phyloP scores from a whole-genome alignment of 2,797 vertebrate species.

The Pampus argenteus region DNA sequence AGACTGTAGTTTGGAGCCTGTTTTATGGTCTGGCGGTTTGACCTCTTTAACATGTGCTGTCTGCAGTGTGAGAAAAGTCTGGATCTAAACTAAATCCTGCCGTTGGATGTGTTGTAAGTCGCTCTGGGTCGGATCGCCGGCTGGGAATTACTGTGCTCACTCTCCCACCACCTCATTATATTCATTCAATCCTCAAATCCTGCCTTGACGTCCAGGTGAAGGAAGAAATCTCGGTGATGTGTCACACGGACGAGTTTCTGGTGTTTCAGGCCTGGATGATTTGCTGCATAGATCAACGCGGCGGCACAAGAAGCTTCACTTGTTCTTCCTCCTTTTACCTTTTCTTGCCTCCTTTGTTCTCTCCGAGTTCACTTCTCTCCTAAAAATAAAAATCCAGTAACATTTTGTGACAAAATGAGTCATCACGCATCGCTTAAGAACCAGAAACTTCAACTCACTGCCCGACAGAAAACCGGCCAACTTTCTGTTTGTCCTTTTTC shows the following conservation, averaged over 20 bases:
- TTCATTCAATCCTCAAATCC: conserved; percentile 2
- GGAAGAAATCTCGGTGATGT: neutral
- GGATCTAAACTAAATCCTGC: conserved; percentile 11
- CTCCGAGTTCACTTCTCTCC: neutral
- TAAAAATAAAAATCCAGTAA: too few relatives aligned
- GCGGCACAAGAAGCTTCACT: conserved; percentile 5
- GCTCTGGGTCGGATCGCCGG: neutral
- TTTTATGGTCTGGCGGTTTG: neutral
- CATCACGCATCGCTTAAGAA: too few relatives aligned
- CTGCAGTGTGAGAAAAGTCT: neutral
- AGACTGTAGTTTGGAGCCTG: neutral
- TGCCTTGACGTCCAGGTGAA: neutral
- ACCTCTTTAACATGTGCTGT: neutral
- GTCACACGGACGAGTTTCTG: neutral
- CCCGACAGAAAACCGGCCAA: too few relatives aligned
- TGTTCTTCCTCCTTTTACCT: neutral
- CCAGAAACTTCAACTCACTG: too few relatives aligned
- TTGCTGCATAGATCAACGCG: neutral
- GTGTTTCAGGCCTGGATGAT: neutral
- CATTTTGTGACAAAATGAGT: too few relatives aligned
- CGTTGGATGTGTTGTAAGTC: neutral
- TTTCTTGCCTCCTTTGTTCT: neutral
- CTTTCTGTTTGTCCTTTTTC: too few relatives aligned
- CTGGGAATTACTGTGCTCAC: neutral
- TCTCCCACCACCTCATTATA: conserved; percentile 10